Base-by-base conservation (phyloP, 2,888 invertebrate species). In the Brassicogethes aeneus region DNA sequence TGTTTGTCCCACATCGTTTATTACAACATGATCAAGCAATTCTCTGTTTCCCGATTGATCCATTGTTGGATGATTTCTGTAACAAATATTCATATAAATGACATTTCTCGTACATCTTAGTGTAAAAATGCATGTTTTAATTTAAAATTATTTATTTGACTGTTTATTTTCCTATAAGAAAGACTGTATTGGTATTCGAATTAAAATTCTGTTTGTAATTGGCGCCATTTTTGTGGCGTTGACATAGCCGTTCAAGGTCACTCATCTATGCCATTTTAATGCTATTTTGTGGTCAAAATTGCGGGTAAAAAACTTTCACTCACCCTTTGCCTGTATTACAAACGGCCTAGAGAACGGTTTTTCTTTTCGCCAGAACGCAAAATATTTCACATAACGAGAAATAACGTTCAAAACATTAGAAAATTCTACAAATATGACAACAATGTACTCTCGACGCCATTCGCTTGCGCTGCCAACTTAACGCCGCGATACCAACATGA, bases 181-280 rank as follows among this genome's bases (percentile, higher is more conserved):
- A n/a, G n/a, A n/a, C n/a, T n/a, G n/a, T n/a, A n/a, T n/a, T n/a
- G n/a, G n/a, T n/a, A n/a, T n/a, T n/a, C n/a, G n/a, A n/a, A n/a
- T n/a, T n/a, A n/a, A n/a, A n/a, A n/a, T n/a, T n/a, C n/a, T n/a
- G n/a, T n/a, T n/a, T n/a, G n/a, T n/a, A n/a, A n/a, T n/a, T 53
- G 37, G 51, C 63, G 63, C 60, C 43, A 41, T 44, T 46, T 50
- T 52, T 48, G 48, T 52, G 50, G 51, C 48, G 57, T 55, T 57
- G 56, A 59, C 61, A 66, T 64, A 63, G 64, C 64, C 65, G 65
- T 64, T 64, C 66, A 65, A 63, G 62, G 63, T 61, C 62, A 55
- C 50, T 46, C 42, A 51, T 57, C 54, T 53, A 47, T 43, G 44
- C 40, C 45, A 43, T 41, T 32, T 32, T 32, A 32, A 12, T 16